Percentiles rank a stretch among this genome's conserved stretches.
phyloP scores from a whole-genome alignment of 2,113 vertebrate genomes.

The Brienomyrus longianalis region DNA sequence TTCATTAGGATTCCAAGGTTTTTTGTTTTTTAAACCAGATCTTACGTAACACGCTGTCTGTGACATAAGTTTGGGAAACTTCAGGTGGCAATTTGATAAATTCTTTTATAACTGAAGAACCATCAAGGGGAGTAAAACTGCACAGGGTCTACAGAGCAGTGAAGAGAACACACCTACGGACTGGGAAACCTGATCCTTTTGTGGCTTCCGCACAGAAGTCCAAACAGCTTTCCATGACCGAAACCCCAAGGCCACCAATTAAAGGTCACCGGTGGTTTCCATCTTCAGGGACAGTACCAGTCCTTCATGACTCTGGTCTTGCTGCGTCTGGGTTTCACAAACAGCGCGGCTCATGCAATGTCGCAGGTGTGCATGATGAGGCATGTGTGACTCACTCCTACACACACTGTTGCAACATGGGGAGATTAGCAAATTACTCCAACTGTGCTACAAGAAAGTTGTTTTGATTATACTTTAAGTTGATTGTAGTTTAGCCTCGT shows the following conservation, averaged over 20 bases:
- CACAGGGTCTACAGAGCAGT: neutral
- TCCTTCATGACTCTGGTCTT: neutral
- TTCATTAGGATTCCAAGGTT: neutral
- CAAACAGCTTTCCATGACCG: neutral
- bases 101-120: neutral
- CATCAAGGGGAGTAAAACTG: neutral
- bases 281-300: neutral
- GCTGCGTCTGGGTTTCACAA: neutral
- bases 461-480: neutral
- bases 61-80: neutral
- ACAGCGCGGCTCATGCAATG: neutral
- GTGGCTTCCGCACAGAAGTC: neutral
- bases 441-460: neutral
- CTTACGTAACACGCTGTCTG: neutral
- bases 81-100: neutral
- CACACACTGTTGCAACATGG: neutral
- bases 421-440: neutral
- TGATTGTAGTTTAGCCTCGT: neutral
- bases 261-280: neutral
- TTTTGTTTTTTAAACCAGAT: neutral
- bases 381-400: neutral
- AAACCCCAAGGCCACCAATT: neutral
- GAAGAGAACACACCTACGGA: neutral
- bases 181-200: neutral
- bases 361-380: neutral